Evolutionary conservation across 2,888 invertebrate genomes (phyloP).

Genomic region (Volucella bombylans): DNA sequence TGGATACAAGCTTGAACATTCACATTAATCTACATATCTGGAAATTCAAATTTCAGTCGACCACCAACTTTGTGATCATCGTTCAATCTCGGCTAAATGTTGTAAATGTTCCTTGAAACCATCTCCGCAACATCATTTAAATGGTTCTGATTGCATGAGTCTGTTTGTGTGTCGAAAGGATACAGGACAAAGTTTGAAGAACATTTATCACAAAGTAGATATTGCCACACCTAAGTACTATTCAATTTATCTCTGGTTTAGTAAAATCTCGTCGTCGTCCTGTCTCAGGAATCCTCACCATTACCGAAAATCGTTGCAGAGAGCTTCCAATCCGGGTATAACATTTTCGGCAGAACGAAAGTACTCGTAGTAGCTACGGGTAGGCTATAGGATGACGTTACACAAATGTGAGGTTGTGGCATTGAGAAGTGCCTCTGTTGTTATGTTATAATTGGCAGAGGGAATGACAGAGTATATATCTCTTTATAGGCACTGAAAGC

Average conservation of each 20-base stretch:
- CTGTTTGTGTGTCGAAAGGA: not conserved
- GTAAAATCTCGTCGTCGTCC: constrained; percentile 17
- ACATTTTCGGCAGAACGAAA: constrained; percentile 18
- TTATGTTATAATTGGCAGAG: constrained; percentile 49
- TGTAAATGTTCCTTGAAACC: constrained; percentile 43
- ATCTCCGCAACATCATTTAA: constrained; percentile 26
- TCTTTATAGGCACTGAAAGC: not conserved
- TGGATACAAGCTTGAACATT: too few species aligned
- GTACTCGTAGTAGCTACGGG: not conserved
- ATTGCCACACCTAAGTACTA: not conserved
- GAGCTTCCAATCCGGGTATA: constrained; percentile 17
- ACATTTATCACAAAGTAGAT: constrained; percentile 52
- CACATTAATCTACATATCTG: too few species aligned
- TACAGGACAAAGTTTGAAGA: constrained; percentile 31
- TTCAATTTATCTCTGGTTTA: too few species aligned
- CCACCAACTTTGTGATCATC: constrained; percentile 29
- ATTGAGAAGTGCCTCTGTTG: constrained; percentile 38
- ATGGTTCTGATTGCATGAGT: not conserved
- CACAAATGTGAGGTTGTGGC: constrained; percentile 56
- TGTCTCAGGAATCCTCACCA: constrained; percentile 24
- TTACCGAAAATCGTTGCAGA: constrained; percentile 27
- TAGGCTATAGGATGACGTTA: constrained; percentile 19
- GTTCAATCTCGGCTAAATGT: constrained; percentile 52
- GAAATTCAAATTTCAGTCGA: not conserved
- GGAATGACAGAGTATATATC: constrained; percentile 1